phyloP scores from a whole-genome alignment of 2,888 invertebrate species.

The Eremobia ochroleuca region DNA sequence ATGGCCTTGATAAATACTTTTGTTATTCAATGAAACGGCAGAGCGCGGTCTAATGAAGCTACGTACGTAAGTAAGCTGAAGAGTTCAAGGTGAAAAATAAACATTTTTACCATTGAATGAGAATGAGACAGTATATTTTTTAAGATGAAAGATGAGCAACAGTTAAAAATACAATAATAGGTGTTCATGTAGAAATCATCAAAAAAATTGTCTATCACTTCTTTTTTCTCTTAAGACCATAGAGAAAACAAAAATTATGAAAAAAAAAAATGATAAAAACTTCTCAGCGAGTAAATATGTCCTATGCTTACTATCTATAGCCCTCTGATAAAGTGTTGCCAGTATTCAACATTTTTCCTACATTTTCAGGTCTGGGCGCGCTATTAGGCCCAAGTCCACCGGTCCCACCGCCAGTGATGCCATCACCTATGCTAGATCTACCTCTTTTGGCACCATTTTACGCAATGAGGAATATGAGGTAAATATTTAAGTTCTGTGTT shows the following conservation, averaged over 20 bases:
- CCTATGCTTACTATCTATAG: neutral
- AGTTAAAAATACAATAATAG: neutral
- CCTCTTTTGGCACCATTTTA: slow-evolving; percentile 86
- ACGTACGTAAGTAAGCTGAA: neutral
- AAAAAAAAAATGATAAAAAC: neutral
- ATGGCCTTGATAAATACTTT: slow-evolving; percentile 35
- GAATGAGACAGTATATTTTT: neutral
- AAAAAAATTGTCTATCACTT: neutral
- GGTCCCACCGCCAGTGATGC: slow-evolving; percentile 84
- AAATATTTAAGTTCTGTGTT: slow-evolving; percentile 13
- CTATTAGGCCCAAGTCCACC: slow-evolving; percentile 84
- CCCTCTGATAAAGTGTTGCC: neutral
- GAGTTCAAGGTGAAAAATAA: slow-evolving; percentile 35
- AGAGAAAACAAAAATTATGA: too few relatives aligned
- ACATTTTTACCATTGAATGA: slow-evolving; percentile 8
- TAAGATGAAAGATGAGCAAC: neutral
- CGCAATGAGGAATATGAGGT: slow-evolving; percentile 88
- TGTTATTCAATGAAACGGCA: slow-evolving; percentile 46
- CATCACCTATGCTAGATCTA: slow-evolving; percentile 85
- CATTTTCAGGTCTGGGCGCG: slow-evolving; percentile 80
- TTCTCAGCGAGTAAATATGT: neutral
- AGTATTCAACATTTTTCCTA: slow-evolving; percentile 3
- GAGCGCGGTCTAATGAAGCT: slow-evolving; percentile 15
- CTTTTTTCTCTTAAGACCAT: too few relatives aligned
- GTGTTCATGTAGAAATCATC: neutral